These are phyloP conservation scores for Dreissena polymorpha DNA, from an alignment of 1,140 invertebrate species.

Conservation along the genomic window DNA sequence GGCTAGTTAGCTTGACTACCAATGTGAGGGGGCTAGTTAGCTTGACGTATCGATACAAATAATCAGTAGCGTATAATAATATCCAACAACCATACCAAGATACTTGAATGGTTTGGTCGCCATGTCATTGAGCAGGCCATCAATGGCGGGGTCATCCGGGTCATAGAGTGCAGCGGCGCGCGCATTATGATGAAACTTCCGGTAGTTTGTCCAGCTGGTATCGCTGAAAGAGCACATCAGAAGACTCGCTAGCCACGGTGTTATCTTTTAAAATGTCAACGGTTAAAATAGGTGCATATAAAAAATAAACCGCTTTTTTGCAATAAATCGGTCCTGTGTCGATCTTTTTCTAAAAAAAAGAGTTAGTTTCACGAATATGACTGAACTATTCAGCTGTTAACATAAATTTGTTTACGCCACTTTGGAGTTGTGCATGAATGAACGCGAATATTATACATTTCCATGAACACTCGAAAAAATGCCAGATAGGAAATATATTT, in stretches of 20 bases:
- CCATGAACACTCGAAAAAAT: no score
- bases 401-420: neutral
- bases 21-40: no score
- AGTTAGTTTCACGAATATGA: neutral
- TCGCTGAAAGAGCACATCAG: constrained; percentile 13
- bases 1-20: no score
- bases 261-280: neutral
- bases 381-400: neutral
- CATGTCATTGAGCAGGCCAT: constrained; percentile 39
- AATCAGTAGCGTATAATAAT: no score
- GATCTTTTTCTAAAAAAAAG: neutral
- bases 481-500: no score
- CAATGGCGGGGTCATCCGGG: constrained; percentile 17
- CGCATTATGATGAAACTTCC: constrained; percentile 28
- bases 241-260: neutral
- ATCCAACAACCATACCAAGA: neutral
- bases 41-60: no score
- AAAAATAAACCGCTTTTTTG: neutral
- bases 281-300: neutral
- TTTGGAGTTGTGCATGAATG: no score
- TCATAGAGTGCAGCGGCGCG: constrained; percentile 19
- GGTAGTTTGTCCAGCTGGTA: neutral
- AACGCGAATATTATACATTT: no score
- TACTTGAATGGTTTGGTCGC: constrained; percentile 22
- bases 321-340: neutral